Base-by-base conservation (phyloP, 2,797 vertebrate species). In the Pangasius mekongensis region DNA sequence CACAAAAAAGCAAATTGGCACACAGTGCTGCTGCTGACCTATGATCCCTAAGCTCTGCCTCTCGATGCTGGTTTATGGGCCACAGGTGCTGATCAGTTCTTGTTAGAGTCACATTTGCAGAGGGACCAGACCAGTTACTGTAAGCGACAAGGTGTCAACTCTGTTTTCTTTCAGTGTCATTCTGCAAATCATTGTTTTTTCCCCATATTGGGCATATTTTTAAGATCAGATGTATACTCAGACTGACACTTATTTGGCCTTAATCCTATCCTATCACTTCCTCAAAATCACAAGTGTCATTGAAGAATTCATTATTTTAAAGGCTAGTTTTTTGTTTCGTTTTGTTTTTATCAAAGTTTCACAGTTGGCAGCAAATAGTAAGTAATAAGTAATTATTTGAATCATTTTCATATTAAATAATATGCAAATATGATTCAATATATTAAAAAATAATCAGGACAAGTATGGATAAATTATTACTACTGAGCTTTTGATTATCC, bases 61-160 rank as follows among this genome's bases (percentile, higher is more conserved):
- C 84, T 82, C 87, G 87, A 83, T 85, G 92, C 80, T 82, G 78
- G 64, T 78, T 91, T 69, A 89, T 87, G 91, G 71, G 73, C 27
- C 67, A 84, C 92, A 93, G 90, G 86, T 86, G 89, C 89, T 90
- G 81, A 90, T 95, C 96, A 91, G 90, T 81, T 94, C 92, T 84
- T 80, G 87, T 95, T 94, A 95, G 90, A 71, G 89, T 96, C 94
- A 92, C 4, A 22, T 69, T 84, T 91, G 93, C 91, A 93, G 89
- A 91, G 85, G 88, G 89, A 92, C 91, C 82, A 88, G 92, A 90
- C 93, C 88, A 89, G 90, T 81, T 20, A 92, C 94, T 91, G 7
- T n/a, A 90, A 92, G 95, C 94, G 87, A 93, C 94, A 92, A 87
- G 88, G 91, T 94, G 93, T 92, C 91, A 62, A 86, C 90, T 90